Base-by-base conservation (phyloP, 2,113 vertebrate genomes). In the Lepus europaeus region DNA sequence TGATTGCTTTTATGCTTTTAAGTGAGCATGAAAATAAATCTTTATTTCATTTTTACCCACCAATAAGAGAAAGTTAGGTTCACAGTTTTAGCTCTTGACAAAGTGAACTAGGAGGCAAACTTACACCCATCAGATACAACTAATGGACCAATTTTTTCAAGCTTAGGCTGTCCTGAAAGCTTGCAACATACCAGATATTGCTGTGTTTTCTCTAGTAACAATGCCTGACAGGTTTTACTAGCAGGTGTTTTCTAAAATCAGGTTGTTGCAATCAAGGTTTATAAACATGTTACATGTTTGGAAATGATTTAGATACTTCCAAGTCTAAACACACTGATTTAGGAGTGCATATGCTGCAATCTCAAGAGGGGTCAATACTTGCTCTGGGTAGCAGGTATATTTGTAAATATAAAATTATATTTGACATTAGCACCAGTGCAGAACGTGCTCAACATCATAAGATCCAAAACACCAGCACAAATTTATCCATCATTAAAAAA, bases 11-110 rank as follows among this genome's bases (percentile, higher is more conserved):
- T 93, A 97, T 97, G 87, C 97, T 90, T 97, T 98, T 97, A 87
- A 97, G 97, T 98, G 97, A 98, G 97, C 98, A 98, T 98, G 98
- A 98, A 98, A 98, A 98, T 98, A 98, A 98, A 98, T 97, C 96
- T 98, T 98, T 98, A 98, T 98, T 98, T 96, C 98, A 96, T 98
- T 97, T 97, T 98, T 97, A 98, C 98, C 97, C 98, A 98, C 97
- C 97, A 97, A 76, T 95, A 92, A 96, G 81, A 97, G 94, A 93
- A 68, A 96, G 87, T 95, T 87, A 98, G 36, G 97, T 98, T 98
- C 98, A 98, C 98, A 98, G 98, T 95, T 98, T 98, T 95, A 98
- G 97, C 97, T 97, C 82, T 94, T 94, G 91, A 98, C 97, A 98
- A 97, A 98, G 96, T 85, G 95, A 97, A 96, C 93, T 96, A 73